phyloP scores from a whole-genome alignment of 1,140 invertebrate genomes.

The Neelides sp. region DNA sequence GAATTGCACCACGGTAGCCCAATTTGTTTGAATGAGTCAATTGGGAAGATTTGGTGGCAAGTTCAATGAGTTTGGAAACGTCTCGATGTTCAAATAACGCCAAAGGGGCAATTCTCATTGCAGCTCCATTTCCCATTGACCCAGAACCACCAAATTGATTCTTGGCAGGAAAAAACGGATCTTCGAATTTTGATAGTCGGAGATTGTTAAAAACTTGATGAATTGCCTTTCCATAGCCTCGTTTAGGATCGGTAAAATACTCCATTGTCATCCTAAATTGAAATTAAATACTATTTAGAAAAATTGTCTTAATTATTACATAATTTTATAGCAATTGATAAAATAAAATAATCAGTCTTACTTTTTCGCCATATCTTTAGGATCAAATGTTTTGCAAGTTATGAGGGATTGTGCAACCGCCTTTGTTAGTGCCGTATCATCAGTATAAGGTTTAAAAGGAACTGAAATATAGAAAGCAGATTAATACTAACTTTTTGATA shows the following conservation, averaged over 20 bases:
- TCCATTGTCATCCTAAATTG: constrained; percentile 47
- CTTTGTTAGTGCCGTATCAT: constrained; percentile 65
- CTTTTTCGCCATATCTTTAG: constrained; percentile 45
- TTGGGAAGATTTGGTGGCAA: constrained; percentile 40
- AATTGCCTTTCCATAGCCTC: constrained; percentile 54
- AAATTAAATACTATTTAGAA: constrained; percentile 8
- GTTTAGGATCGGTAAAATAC: constrained; percentile 48
- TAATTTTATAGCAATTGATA: background rate
- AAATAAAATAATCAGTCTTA: constrained; percentile 19
- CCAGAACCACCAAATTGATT: constrained; percentile 57
- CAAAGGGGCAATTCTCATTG: constrained; percentile 61
- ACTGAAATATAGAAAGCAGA: constrained; percentile 35
- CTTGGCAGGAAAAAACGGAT: constrained; percentile 50
- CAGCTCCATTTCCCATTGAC: constrained; percentile 64
- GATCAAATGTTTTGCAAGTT: constrained; percentile 44
- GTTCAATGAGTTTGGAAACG: constrained; percentile 38
- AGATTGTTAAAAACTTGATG: constrained; percentile 51
- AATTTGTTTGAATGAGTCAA: constrained; percentile 56
- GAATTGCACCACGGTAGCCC: constrained; percentile 53
- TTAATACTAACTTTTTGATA: background rate
- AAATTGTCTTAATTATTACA: background rate
- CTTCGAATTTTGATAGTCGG: constrained; percentile 43
- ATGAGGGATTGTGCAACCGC: constrained; percentile 51
- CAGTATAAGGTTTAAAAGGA: constrained; percentile 51
- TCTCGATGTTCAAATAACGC: constrained; percentile 48